Percentiles rank a stretch among this genome's conserved stretches.
Evolutionary conservation across 2,888 invertebrate species (phyloP).

Genomic region (Nyleta sp.): DNA sequence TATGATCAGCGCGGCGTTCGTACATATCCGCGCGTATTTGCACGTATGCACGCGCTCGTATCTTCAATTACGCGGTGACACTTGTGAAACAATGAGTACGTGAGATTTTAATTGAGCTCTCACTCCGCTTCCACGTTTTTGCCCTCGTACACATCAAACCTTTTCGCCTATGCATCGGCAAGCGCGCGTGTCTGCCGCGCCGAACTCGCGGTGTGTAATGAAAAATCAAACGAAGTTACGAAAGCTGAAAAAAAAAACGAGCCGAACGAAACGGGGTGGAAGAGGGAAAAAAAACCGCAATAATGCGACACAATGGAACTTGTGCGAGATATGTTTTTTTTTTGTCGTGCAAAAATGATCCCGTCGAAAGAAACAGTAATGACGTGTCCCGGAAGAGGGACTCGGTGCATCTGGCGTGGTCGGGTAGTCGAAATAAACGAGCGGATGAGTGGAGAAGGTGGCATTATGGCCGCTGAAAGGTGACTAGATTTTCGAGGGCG

Average conservation of each 20-base stretch:
- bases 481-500: conserved; percentile 42
- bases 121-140: conserved; percentile 51
- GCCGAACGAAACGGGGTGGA: conserved; percentile 2
- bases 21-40: conserved; percentile 12
- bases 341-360: too few relatives aligned
- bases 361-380: conserved; percentile 43
- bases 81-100: conserved; percentile 68
- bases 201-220: conserved; percentile 37
- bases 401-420: conserved; percentile 29
- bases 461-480: conserved; percentile 44
- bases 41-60: conserved; percentile 47
- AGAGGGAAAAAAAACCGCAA: too few relatives aligned
- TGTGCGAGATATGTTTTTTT: too few relatives aligned
- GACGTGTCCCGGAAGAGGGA: conserved; percentile 41
- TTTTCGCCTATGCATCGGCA: conserved; percentile 47
- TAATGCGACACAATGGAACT: too few relatives aligned
- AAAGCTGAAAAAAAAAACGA: conserved; percentile 23
- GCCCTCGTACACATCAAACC: conserved; percentile 46
- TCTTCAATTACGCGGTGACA: conserved; percentile 68
- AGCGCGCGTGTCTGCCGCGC: conserved; percentile 26
- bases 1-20: conserved; percentile 12
- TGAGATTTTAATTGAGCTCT: conserved; percentile 71
- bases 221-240: conserved; percentile 58
- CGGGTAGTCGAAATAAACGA: conserved; percentile 49
- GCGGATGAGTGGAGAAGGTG: conserved; percentile 39